phyloP scores from a whole-genome alignment of 2,797 vertebrate species.

The Moxostoma hubbsi region DNA sequence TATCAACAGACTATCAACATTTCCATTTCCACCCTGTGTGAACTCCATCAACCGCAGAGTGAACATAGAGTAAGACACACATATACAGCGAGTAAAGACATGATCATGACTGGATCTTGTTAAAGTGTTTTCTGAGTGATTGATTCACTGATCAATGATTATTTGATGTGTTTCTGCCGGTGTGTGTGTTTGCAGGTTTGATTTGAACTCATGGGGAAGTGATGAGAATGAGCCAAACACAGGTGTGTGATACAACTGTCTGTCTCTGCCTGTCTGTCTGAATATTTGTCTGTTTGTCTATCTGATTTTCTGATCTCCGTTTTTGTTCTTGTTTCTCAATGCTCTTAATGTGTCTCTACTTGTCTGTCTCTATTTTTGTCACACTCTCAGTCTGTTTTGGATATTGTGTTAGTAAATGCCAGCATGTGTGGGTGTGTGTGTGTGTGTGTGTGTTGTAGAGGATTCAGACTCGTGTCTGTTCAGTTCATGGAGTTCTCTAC shows the following conservation, averaged over 20 bases:
- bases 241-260: constrained; percentile 58
- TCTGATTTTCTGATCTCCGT: too few relatives aligned
- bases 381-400: constrained; percentile 16
- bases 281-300: neutral
- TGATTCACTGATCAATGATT: too few relatives aligned
- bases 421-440: constrained; percentile 14
- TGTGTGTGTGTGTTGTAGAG: constrained; percentile 56
- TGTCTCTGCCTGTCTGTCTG: neutral
- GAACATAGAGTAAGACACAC: constrained; percentile 75
- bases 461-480: constrained; percentile 67
- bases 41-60: constrained; percentile 90
- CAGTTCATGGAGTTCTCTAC: constrained; percentile 74
- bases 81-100: too few relatives aligned
- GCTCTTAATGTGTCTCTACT: neutral
- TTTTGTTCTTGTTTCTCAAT: too few relatives aligned
- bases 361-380: neutral
- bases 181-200: constrained; percentile 63
- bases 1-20: constrained; percentile 92
- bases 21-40: constrained; percentile 89
- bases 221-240: constrained; percentile 73
- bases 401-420: neutral
- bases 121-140: too few relatives aligned
- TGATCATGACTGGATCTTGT: too few relatives aligned
- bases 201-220: constrained; percentile 72
- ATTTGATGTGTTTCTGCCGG: neutral